Evolutionary conservation across 2,888 invertebrate species (phyloP).

Genomic region (Nephrotoma flavescens): DNA sequence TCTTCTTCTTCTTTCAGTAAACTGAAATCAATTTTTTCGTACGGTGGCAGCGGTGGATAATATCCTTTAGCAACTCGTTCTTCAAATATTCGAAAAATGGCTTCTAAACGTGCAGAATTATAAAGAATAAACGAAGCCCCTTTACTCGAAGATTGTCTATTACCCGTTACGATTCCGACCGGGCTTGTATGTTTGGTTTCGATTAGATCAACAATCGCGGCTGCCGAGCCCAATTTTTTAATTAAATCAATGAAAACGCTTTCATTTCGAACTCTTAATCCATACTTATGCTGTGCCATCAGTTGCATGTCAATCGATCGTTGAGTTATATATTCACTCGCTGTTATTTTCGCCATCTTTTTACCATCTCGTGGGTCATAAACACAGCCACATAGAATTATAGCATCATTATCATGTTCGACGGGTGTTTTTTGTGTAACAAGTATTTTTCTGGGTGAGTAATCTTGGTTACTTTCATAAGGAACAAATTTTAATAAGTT

Average conservation of each 20-base stretch:
- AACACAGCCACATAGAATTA: neutral
- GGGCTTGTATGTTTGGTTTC: conserved; percentile 46
- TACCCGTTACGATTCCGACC: conserved; percentile 32
- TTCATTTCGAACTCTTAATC: conserved; percentile 36
- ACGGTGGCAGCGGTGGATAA: conserved; percentile 44
- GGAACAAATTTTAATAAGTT: neutral
- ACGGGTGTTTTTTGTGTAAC: neutral
- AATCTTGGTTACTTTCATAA: neutral
- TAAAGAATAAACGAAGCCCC: conserved; percentile 63
- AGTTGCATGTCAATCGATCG: conserved; percentile 46
- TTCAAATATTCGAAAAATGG: conserved; percentile 47
- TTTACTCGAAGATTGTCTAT: conserved; percentile 2
- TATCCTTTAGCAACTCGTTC: conserved; percentile 36
- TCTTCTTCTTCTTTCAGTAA: conserved; percentile 55
- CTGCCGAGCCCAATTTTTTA: conserved; percentile 46
- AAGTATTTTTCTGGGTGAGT: neutral
- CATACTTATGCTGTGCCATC: conserved; percentile 54
- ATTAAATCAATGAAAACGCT: conserved; percentile 39
- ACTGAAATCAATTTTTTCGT: conserved; percentile 44
- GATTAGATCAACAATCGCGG: conserved; percentile 50
- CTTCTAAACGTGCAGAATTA: conserved; percentile 57
- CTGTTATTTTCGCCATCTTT: neutral
- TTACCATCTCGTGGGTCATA: neutral
- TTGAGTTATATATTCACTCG: conserved; percentile 28
- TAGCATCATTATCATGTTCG: neutral